phyloP scores from a whole-genome alignment of 2,797 vertebrate species.

The Parotocinclus haroldoi region DNA sequence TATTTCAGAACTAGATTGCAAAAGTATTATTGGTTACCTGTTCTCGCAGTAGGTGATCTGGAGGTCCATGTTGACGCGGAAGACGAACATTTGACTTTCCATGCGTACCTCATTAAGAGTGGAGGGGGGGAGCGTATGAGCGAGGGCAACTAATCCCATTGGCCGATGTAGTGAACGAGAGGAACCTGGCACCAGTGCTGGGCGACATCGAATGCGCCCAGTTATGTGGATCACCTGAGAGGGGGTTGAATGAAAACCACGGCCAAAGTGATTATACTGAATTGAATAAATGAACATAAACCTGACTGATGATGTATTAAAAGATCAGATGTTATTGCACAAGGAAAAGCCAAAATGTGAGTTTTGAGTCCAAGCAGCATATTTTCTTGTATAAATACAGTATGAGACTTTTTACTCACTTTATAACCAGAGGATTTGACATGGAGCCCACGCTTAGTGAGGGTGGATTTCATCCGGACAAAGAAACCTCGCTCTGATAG shows the following conservation, averaged over 20 bases:
- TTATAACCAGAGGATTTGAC: conserved; percentile 91
- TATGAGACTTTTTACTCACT: conserved; percentile 57
- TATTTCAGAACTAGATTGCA: too few species aligned
- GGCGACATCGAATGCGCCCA: conserved; percentile 77
- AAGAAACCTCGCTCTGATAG: conserved; percentile 80
- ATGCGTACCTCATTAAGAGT: conserved; percentile 86
- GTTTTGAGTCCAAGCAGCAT: too few species aligned
- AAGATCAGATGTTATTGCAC: too few species aligned
- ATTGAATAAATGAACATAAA: too few species aligned
- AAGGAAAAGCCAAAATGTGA: too few species aligned
- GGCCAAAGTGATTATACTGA: too few species aligned
- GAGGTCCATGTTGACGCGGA: conserved; percentile 87
- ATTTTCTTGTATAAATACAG: background rate
- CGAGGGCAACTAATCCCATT: conserved; percentile 82
- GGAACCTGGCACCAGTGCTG: conserved; percentile 69
- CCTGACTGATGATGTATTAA: too few species aligned
- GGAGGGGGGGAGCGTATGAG: conserved; percentile 85
- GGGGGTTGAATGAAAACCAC: too few species aligned
- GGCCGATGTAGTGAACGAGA: conserved; percentile 66
- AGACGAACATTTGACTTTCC: conserved; percentile 87
- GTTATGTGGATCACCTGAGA: conserved; percentile 87
- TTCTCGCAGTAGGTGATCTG: conserved; percentile 91
- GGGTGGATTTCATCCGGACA: conserved; percentile 88
- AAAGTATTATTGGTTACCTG: conserved; percentile 66
- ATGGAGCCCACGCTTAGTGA: conserved; percentile 86